A percentile compares a stretch with the other conserved stretches of the same genome.
These are phyloP conservation scores for Papilio xuthus DNA, from an alignment of 1,140 invertebrate species.

Conservation along the genomic window DNA sequence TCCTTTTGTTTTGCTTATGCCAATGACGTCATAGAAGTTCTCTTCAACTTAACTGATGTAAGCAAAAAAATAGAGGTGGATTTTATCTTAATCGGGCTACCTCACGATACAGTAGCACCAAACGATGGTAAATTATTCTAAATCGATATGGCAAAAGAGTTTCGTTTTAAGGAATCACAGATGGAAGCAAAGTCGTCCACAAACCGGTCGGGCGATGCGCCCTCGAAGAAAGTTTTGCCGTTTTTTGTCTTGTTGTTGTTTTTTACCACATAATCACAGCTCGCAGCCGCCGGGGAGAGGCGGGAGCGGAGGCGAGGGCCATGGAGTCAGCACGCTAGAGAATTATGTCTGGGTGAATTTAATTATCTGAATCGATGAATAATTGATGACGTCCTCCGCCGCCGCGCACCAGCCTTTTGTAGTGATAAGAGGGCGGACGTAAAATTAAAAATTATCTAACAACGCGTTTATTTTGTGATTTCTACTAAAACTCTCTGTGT, in stretches of 20 bases:
- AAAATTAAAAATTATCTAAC: slow-evolving; percentile 8
- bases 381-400: background rate
- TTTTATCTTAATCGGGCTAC: no score
- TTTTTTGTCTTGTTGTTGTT: slow-evolving; percentile 43
- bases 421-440: slow-evolving; percentile 15
- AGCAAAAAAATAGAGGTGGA: no score
- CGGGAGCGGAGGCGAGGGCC: background rate
- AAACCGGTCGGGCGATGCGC: slow-evolving; percentile 37
- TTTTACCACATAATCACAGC: slow-evolving; percentile 43
- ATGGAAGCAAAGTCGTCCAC: slow-evolving; percentile 40
- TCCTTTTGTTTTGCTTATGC: no score
- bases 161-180: slow-evolving; percentile 34
- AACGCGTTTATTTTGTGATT: background rate
- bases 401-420: background rate
- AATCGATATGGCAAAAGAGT: background rate
- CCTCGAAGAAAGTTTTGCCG: slow-evolving; percentile 30
- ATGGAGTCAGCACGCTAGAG: background rate
- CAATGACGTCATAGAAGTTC: no score
- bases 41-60: no score
- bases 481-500: background rate
- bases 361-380: slow-evolving; percentile 23
- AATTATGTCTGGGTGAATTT: slow-evolving; percentile 25
- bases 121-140: background rate
- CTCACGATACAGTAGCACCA: background rate
- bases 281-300: slow-evolving; percentile 25